Evolutionary conservation across 2,113 vertebrate species (phyloP), one percentile per base, ranked within the genome.

Genomic region (Upupa epops): DNA sequence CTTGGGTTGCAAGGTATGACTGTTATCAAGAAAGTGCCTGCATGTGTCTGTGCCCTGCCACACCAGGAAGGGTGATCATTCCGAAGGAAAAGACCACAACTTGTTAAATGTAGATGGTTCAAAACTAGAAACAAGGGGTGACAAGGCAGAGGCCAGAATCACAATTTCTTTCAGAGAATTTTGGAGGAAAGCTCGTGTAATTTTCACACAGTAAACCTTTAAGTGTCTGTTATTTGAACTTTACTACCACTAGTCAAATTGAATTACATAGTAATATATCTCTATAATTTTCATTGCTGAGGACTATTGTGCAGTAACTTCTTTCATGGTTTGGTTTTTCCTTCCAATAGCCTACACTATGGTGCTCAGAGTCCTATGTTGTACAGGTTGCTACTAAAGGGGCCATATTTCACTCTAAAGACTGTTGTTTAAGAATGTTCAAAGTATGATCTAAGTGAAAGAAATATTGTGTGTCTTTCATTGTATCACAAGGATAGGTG

Each of bases 351-450:
- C 29, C 42, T 66, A 15, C 2, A 1, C 54, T 21, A 77, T 48
- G 15, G 9, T 74, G 81, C 46, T 66, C 31, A 17, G 36, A 31
- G 9, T 63, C 7, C 5, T 17, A 11, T 0, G 0, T 70, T 74
- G 36, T 71, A 59, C 26, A 71, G 60, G 4, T 80, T 29, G 34
- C 34, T 70, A 11, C 55, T 28, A 20, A 76, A 80, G 25, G 17
- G 4, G 2, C 18, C 6, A 7, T 63, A 19, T 75, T 66, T 75
- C 4, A 4, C 72, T 91, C 26, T 59, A 83, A 55, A 20, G 31
- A 31, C 55, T 4, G 2, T 11, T 66, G 37, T 68, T 66, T 79
- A 32, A 21, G 34, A 74, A 13, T 7, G 2, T 46, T 88, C 34
- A 14, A 75, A 56, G 22, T 25, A 31, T 17, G 64, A 80, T 40